phyloP scores from a whole-genome alignment of 2,113 vertebrate species.

The Alligator sinensis region DNA sequence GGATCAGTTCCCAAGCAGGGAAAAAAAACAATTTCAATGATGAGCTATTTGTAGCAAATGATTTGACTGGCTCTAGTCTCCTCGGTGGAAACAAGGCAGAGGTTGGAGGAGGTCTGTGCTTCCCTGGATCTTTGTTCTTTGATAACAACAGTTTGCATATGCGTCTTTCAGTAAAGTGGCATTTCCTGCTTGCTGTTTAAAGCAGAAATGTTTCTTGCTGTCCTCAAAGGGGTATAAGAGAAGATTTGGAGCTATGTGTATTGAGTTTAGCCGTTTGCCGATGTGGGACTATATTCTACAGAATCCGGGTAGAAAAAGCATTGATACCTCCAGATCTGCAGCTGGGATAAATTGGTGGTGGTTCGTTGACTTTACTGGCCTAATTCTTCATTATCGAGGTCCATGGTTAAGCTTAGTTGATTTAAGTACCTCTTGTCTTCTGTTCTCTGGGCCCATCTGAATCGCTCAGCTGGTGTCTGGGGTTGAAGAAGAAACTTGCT shows the following conservation, averaged over 20 bases:
- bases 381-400: not conserved
- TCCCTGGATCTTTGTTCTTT: not conserved
- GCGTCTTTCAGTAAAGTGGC: not conserved
- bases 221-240: not conserved
- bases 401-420: not conserved
- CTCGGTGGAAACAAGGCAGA: no score
- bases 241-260: not conserved
- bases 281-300: not conserved
- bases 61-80: not conserved
- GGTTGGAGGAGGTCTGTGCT: not conserved
- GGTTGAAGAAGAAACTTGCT: not conserved
- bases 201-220: not conserved
- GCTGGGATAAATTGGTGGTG: not conserved
- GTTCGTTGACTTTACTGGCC: not conserved
- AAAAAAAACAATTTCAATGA: not conserved
- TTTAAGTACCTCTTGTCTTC: not conserved
- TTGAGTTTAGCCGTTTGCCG: not conserved
- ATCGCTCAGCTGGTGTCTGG: not conserved
- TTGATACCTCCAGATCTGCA: not conserved
- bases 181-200: not conserved
- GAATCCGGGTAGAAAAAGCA: not conserved
- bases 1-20: not conserved
- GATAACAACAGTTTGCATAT: not conserved
- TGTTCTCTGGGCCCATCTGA: not conserved
- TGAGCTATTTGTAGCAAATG: fast-evolving